Base-by-base conservation (phyloP, 2,113 vertebrate genomes). In the Neodontobutis hainanensis region DNA sequence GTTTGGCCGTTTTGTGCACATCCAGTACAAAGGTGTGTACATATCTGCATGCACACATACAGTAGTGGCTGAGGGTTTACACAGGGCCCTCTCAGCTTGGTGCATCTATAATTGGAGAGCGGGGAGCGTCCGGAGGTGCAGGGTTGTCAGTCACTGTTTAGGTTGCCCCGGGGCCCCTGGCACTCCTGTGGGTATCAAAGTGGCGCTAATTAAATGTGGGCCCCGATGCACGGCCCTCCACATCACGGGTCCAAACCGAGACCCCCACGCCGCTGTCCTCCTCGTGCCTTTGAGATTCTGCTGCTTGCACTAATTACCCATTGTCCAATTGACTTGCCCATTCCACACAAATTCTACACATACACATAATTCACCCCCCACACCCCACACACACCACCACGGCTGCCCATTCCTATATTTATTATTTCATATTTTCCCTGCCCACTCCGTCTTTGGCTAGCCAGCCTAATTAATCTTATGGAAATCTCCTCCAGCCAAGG, bases 101-200 rank as follows among this genome's bases (percentile, higher is more conserved):
- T 73, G 86, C 86, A 85, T 91, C 89, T 90, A 88, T 93, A 92
- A 92, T 92, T 92, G 91, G 92, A 90, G 86, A 83, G 95, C 95
- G 92, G 94, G 94, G 95, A 97, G 95, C 91, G 93, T 93, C 93
- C 93, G 93, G 95, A 94, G 93, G 94, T 95, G 94, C 90, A 92
- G 92, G 92, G 94, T 88, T 97, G 96, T 97, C 96, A 97, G 96
- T 96, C 96, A 95, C 93, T 95, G 95, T 98, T 98, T 95, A 95
- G 95, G 95, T 96, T 97, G 96, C 95, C 97, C 96, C 82, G 92
- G 95, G 97, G 95, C 96, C 94, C 94, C 93, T 94, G 94, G 94
- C 94, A 86, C 89, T 98, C 96, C 97, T 97, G 94, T 95, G 96
- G 96, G 97, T 97, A 99, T 98, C 96, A 98, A 98, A 98, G 97